These are phyloP conservation scores for Manis pentadactyla DNA, from an alignment of 2,797 vertebrate genomes.

Conservation along the genomic window DNA sequence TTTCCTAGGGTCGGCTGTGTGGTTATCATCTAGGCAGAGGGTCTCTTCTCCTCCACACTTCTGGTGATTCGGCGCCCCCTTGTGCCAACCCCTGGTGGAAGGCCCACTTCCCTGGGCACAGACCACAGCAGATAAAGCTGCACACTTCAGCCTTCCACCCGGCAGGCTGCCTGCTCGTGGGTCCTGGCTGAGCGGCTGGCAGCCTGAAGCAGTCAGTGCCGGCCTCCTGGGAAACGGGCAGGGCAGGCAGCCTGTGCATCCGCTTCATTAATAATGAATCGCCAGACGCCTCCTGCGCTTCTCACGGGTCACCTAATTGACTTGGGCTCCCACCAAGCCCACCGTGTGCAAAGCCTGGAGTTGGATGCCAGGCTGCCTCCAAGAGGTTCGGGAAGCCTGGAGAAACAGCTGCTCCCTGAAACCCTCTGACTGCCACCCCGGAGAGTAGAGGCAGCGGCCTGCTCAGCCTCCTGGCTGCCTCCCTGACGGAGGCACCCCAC, in stretches of 20 bases:
- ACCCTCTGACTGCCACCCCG: background rate
- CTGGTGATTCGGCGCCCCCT: background rate
- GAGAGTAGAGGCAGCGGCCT: background rate
- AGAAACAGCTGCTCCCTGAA: constrained; percentile 29
- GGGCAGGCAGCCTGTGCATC: constrained; percentile 13
- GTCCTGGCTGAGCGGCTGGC: background rate
- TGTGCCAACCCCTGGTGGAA: background rate
- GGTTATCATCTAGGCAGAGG: background rate
- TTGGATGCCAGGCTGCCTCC: background rate
- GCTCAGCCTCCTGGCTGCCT: background rate
- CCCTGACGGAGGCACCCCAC: background rate
- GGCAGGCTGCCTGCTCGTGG: background rate
- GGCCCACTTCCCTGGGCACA: background rate
- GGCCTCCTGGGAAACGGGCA: background rate
- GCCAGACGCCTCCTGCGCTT: constrained; percentile 49
- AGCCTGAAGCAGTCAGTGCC: background rate
- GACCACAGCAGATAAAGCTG: background rate
- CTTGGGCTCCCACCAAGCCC: constrained; percentile 37
- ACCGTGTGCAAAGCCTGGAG: background rate
- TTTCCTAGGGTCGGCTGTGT: background rate
- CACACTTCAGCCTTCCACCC: fast-evolving
- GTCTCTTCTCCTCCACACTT: background rate
- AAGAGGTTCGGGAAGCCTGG: background rate
- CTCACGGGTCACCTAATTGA: constrained; percentile 59
- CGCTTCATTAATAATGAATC: constrained; percentile 77